Evolutionary conservation across 2,113 vertebrate species (phyloP), one percentile per base, ranked within the genome.

Genomic region (Herpetotheres cachinnans): DNA sequence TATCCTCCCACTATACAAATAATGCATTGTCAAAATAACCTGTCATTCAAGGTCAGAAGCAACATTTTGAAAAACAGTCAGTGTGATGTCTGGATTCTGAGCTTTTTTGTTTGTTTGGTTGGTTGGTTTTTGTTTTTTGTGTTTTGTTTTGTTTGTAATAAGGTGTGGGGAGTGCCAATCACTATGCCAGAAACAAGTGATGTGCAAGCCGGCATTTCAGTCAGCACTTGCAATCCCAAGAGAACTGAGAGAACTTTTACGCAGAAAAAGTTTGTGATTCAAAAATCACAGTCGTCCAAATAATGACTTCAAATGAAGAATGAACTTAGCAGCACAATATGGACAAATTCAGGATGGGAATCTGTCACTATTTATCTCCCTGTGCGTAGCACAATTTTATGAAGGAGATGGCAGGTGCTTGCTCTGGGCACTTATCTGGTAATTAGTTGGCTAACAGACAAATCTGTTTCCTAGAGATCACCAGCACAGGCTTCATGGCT

Each of bases 351-450:
- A 87, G 82, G 52, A 78, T 78, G 61, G 7, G n/a, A n/a, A 46
- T 89, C 82, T 89, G 92, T 69, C 90, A 91, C 44, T 62, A 24
- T 6, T 93, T 81, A 89, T 86, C 38, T 92, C 74, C n/a, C 77
- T 38, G 49, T 58, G 67, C 44, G 24, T 4, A 71, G 72, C 40
- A 86, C 36, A 94, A 72, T 44, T 72, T 91, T 79, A 73, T 46
- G 89, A 92, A 96, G 78, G 69, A 84, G 93, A 79, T 90, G 82
- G 79, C 83, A 95, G 80, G 89, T 92, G 86, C 76, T 96, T 90
- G 93, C 70, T 89, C 91, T 86, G 93, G 61, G 86, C 83, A 90
- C 61, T 71, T 65, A 30, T 30, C 36, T 85, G 92, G 63, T 86
- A 96, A 97, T 92, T 94, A 93, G 90, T 38, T 84, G 83, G 83